Percentiles rank a stretch among this genome's conserved stretches.
Conservation (phyloP, 2,113 vertebrate species). For the Nerophis ophidion region DNA sequence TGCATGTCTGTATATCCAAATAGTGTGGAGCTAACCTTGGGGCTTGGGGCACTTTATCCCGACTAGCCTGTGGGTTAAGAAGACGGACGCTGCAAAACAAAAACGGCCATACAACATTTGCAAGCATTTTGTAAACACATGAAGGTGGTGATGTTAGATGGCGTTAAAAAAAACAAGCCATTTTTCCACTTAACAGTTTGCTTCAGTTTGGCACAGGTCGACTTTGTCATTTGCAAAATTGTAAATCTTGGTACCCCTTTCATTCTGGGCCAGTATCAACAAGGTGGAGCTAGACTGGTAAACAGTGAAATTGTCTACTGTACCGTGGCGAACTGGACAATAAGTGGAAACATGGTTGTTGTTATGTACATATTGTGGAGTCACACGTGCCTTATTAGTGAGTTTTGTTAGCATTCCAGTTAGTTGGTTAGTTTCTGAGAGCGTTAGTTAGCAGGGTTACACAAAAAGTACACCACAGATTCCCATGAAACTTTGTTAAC, state of each 20-base stretch:
- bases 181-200: slow-evolving; percentile 54
- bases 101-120: slow-evolving; percentile 87
- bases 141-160: slow-evolving; percentile 76
- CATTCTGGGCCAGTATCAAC: not conserved
- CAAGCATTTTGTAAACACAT: slow-evolving; percentile 32
- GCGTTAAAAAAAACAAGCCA: slow-evolving; percentile 31
- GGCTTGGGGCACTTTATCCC: slow-evolving; percentile 90
- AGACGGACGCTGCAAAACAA: slow-evolving; percentile 99
- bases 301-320: no score
- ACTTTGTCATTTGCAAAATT: not conserved
- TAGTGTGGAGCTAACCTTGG: slow-evolving; percentile 89
- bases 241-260: not conserved
- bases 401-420: no score
- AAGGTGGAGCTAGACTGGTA: no score
- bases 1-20: slow-evolving; percentile 79
- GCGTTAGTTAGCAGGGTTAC: no score
- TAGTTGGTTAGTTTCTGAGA: no score
- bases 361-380: no score
- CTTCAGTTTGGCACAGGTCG: slow-evolving; percentile 58
- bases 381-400: no score
- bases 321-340: no score
- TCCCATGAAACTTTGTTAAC: no score
- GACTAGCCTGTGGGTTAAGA: slow-evolving; percentile 97
- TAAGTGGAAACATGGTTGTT: no score
- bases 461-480: no score